phyloP scores from a whole-genome alignment of 30 jellyfish, hydroid and myxozoan species.

The Pelagia noctiluca region DNA sequence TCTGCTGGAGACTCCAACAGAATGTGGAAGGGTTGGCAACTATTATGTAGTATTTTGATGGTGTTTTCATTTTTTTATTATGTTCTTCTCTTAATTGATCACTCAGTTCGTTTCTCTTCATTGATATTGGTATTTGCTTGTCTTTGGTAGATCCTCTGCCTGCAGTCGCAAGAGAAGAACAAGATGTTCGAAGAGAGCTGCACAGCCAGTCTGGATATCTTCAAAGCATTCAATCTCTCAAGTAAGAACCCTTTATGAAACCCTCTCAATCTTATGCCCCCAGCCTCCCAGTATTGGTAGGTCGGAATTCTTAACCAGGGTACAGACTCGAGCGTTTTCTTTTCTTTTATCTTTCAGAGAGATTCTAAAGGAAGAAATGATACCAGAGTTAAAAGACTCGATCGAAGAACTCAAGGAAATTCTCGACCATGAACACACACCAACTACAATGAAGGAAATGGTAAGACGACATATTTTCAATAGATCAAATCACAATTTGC shows the following conservation, averaged over 20 bases:
- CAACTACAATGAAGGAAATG: slow-evolving; percentile 2
- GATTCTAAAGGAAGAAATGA: slow-evolving; percentile 58
- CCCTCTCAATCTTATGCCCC: too few species aligned
- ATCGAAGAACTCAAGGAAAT: slow-evolving; percentile 45
- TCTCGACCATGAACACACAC: slow-evolving; percentile 18
- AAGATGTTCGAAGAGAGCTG: slow-evolving; percentile 33
- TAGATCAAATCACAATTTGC: too few species aligned
- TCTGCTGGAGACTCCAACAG: too few species aligned
- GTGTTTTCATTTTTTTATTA: too few species aligned
- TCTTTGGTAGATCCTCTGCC: slow-evolving; percentile 61
- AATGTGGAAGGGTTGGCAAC: too few species aligned
- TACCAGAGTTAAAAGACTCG: slow-evolving; percentile 68
- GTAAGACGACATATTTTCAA: slow-evolving; percentile 15
- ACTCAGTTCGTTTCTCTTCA: background rate
- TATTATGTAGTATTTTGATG: too few species aligned
- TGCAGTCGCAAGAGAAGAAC: slow-evolving; percentile 36
- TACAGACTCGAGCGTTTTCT: too few species aligned
- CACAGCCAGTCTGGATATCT: slow-evolving; percentile 56
- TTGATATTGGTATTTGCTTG: background rate
- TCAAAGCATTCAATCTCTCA: slow-evolving; percentile 36
- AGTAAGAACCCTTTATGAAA: slow-evolving; percentile 23
- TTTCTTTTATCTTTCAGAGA: slow-evolving; percentile 35
- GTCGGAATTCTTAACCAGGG: too few species aligned
- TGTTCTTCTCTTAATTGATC: background rate
- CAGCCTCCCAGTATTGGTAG: too few species aligned